A percentile compares a stretch with the other conserved stretches of the same genome.
Evolutionary conservation across 2,888 invertebrate genomes (phyloP).

Genomic region (Drosophila nr. perissopoda): DNA sequence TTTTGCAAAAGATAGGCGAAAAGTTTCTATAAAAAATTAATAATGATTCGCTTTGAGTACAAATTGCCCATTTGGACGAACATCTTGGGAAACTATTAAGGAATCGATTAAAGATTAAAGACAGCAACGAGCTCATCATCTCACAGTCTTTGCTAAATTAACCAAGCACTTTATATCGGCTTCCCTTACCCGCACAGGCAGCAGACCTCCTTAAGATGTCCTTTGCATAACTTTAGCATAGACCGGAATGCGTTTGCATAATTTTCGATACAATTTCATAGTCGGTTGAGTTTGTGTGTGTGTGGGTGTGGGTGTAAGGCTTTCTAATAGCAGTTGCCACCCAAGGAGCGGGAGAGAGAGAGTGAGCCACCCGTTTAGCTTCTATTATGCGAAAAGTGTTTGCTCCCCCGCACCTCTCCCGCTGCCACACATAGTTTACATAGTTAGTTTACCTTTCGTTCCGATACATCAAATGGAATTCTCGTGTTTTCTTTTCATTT

Average conservation of each 20-base stretch:
- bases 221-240: slow-evolving; percentile 81
- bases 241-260: slow-evolving; percentile 66
- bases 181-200: not conserved
- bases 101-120: slow-evolving; percentile 32
- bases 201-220: slow-evolving; percentile 33
- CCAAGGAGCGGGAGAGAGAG: slow-evolving; percentile 6
- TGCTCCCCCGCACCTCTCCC: not conserved
- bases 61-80: not conserved
- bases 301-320: slow-evolving; percentile 64
- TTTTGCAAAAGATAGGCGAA: not conserved
- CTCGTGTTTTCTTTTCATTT: slow-evolving; percentile 84
- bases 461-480: slow-evolving; percentile 79
- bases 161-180: not conserved
- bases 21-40: not conserved
- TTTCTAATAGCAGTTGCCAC: slow-evolving; percentile 57
- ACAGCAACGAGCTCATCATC: not conserved
- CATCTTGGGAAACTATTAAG: not conserved
- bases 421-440: slow-evolving; percentile 69
- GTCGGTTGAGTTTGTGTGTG: slow-evolving; percentile 73
- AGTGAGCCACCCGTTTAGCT: slow-evolving; percentile 13
- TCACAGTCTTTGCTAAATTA: slow-evolving; percentile 18
- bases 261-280: slow-evolving; percentile 84
- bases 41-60: not conserved
- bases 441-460: slow-evolving; percentile 62
- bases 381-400: slow-evolving; percentile 66